Evolutionary conservation across 2,888 invertebrate genomes (phyloP).

Genomic region (Caenorhabditis wallacei): DNA sequence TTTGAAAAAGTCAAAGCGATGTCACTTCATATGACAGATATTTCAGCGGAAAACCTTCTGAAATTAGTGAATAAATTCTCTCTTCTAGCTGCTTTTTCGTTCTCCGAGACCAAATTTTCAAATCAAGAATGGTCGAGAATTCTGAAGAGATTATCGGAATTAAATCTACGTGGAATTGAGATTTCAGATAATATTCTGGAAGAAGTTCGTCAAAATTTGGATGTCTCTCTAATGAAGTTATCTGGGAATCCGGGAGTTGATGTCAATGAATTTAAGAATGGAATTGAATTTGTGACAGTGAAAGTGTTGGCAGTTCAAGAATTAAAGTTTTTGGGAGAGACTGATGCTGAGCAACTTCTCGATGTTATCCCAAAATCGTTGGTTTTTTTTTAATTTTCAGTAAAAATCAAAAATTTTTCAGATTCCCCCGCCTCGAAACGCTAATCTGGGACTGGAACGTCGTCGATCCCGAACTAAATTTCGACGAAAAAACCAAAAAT

Average conservation of each 20-base stretch:
- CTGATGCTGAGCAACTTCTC: constrained; percentile 67
- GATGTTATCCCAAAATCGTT: constrained; percentile 59
- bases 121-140: constrained; percentile 46
- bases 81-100: constrained; percentile 63
- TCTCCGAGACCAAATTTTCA: constrained; percentile 51
- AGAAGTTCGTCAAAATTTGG: constrained; percentile 38
- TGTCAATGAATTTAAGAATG: constrained; percentile 54
- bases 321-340: constrained; percentile 60
- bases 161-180: constrained; percentile 65
- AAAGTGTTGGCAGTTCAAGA: constrained; percentile 63
- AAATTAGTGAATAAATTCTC: constrained; percentile 47
- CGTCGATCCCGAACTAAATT: constrained; percentile 68
- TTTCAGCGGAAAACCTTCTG: constrained; percentile 32
- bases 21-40: constrained; percentile 45
- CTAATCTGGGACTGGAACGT: constrained; percentile 73
- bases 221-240: constrained; percentile 60
- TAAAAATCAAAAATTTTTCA: constrained; percentile 8
- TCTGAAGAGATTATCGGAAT: constrained; percentile 29
- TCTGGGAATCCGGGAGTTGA: constrained; percentile 64
- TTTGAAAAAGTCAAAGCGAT: constrained; percentile 52
- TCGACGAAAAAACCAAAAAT: constrained; percentile 60
- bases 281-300: constrained; percentile 67
- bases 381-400: neutral
- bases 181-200: constrained; percentile 58
- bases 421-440: constrained; percentile 67